These are phyloP conservation scores for Trigoniulus corallinus DNA, from an alignment of 1,140 invertebrate species.

Conservation along the genomic window DNA sequence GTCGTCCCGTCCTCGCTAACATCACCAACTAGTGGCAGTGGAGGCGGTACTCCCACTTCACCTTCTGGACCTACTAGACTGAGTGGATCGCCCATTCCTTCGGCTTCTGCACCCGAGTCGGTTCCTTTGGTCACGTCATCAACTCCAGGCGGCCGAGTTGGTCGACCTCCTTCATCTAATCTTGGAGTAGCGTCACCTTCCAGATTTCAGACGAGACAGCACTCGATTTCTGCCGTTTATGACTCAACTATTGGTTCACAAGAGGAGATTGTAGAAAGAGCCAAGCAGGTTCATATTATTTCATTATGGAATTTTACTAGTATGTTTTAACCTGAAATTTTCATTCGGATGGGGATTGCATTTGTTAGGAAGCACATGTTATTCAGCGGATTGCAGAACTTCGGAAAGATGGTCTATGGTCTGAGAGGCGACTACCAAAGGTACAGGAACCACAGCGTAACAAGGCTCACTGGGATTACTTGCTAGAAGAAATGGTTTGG, in stretches of 20 bases:
- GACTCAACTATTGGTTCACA: constrained; percentile 32
- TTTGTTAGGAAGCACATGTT: constrained; percentile 61
- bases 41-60: not conserved
- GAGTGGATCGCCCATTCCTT: not conserved
- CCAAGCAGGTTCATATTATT: constrained; percentile 58
- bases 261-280: constrained; percentile 71
- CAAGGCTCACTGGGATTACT: constrained; percentile 97
- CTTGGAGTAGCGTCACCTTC: not conserved
- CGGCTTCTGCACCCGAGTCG: not conserved
- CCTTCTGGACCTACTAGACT: not conserved
- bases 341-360: not conserved
- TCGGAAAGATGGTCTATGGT: constrained; percentile 82
- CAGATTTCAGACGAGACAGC: constrained; percentile 11
- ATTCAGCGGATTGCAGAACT: constrained; percentile 76
- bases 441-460: constrained; percentile 69
- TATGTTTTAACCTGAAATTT: constrained; percentile 1
- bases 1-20: not conserved
- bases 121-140: constrained; percentile 6
- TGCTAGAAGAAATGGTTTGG: constrained; percentile 98
- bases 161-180: constrained; percentile 9
- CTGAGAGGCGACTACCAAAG: constrained; percentile 77
- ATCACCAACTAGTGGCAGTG: too few species aligned
- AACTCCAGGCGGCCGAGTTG: constrained; percentile 11
- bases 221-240: constrained; percentile 33
- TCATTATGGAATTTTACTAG: constrained; percentile 5